phyloP scores from a whole-genome alignment of 2,888 invertebrate genomes.

The Gisinianus flammeolus region DNA sequence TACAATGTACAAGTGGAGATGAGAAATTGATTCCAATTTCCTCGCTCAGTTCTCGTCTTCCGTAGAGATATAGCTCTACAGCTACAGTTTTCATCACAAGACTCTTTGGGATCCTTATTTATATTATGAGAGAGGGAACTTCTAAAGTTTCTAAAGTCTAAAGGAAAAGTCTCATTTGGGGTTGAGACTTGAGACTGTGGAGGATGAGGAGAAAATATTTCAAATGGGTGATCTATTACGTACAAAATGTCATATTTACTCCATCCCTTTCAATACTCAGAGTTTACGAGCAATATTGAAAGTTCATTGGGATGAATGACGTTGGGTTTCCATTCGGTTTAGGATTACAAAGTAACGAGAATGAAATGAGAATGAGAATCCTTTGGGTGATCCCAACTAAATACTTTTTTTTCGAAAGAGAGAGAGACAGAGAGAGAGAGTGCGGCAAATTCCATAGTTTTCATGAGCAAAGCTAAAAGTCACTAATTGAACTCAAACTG shows the following conservation, averaged over 20 bases:
- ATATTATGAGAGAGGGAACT: neutral
- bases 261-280: constrained; percentile 35
- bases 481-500: constrained; percentile 28
- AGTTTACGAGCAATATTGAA: constrained; percentile 40
- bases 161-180: neutral
- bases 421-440: neutral
- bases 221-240: constrained; percentile 40
- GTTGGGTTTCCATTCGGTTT: neutral
- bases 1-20: neutral
- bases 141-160: no score
- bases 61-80: neutral
- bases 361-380: no score
- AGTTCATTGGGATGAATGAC: constrained; percentile 12
- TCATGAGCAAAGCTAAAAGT: constrained; percentile 20
- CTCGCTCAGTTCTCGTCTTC: neutral
- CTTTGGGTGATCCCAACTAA: no score
- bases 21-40: constrained; percentile 28
- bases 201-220: constrained; percentile 14
- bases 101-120: neutral
- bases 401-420: no score
- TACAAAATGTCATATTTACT: constrained; percentile 38
- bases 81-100: constrained; percentile 9
- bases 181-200: neutral
- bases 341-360: neutral
- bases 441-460: constrained; percentile 28